Evolutionary conservation across 2,113 vertebrate species (phyloP), one percentile per base, ranked within the genome.

Genomic region (Neoarius graeffei): DNA sequence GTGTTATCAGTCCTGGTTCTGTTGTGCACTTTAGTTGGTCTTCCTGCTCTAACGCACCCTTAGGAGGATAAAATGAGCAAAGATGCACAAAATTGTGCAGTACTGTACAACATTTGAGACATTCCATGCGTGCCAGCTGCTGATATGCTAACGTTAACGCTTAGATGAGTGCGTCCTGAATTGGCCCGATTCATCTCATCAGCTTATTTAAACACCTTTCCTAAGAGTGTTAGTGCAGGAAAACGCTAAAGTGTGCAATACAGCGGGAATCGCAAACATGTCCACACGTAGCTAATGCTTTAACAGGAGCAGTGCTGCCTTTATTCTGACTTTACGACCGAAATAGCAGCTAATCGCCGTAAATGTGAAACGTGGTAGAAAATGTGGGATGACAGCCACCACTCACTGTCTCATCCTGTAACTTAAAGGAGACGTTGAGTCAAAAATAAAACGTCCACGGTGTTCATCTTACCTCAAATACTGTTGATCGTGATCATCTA

Each of bases 271-370:
- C 27, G 5, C 14, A 54, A 1, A 14, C 57, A 5, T 60, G 54
- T 57, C 30, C 11, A 27, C 3, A n/a, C 42, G 14, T 54, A 23
- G 76, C 76, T 69, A 19, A 86, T 25, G 64, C 77, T 86, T 86
- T 35, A 30, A 25, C 60, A 52, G 59, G 66, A 79, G 48, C 48
- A 66, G 74, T n/a, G 35, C 14, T 66, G 20, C 25, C 17, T 30
- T 64, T 64, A 52, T 52, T 23, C 60, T 80, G 9, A 80, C 14
- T n/a, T 57, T 52, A 52, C 19, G 82, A 66, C 25, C 35, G 66
- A 57, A 67, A 66, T 74, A 67, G 60, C 62, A 81, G 76, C 66
- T n/a, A 42, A 86, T 69, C 85, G 67, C 60, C 17, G 85, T 86
- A 15, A 35, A 64, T 59, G 85, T 48, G 42, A 79, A 79, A 20